Percentiles rank a stretch among this genome's conserved stretches.
Evolutionary conservation across 2,888 invertebrate species (phyloP).

Genomic region (Gnatocerus cornutus): DNA sequence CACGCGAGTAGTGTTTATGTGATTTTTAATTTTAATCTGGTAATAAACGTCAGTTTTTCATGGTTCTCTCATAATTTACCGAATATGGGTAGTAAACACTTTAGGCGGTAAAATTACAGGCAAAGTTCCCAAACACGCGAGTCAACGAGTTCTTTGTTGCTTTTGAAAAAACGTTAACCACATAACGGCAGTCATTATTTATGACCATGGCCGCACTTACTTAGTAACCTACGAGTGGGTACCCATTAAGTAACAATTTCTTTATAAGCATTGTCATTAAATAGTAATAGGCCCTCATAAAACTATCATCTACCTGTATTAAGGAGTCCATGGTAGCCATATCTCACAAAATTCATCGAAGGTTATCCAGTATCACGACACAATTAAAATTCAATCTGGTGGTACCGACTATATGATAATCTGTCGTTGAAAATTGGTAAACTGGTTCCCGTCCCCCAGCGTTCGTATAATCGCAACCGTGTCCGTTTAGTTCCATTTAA

Average conservation of each 20-base stretch:
- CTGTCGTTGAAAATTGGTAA: constrained; percentile 55
- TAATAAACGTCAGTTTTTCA: neutral
- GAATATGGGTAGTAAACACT: constrained; percentile 3
- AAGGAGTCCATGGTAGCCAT: neutral
- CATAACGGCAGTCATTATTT: constrained; percentile 35
- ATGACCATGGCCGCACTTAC: constrained; percentile 35
- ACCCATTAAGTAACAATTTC: constrained; percentile 25
- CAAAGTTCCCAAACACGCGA: constrained; percentile 8
- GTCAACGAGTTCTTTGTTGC: constrained; percentile 21
- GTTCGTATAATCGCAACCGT: constrained; percentile 62
- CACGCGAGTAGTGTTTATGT: too few relatives aligned
- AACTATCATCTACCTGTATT: constrained; percentile 11
- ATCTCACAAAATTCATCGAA: neutral
- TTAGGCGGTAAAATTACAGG: constrained; percentile 8
- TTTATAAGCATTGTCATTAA: constrained; percentile 31
- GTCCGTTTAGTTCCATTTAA: constrained; percentile 64
- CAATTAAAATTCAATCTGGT: constrained; percentile 20
- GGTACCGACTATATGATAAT: constrained; percentile 44
- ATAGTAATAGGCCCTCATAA: constrained; percentile 7
- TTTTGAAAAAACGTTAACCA: constrained; percentile 32
- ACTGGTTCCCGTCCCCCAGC: constrained; percentile 62
- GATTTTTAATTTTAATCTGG: too few relatives aligned
- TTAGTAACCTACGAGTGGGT: constrained; percentile 10
- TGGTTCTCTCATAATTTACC: neutral
- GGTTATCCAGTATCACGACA: constrained; percentile 15